phyloP scores from a whole-genome alignment of 2,797 vertebrate genomes.

The Atherinosoma microstoma region DNA sequence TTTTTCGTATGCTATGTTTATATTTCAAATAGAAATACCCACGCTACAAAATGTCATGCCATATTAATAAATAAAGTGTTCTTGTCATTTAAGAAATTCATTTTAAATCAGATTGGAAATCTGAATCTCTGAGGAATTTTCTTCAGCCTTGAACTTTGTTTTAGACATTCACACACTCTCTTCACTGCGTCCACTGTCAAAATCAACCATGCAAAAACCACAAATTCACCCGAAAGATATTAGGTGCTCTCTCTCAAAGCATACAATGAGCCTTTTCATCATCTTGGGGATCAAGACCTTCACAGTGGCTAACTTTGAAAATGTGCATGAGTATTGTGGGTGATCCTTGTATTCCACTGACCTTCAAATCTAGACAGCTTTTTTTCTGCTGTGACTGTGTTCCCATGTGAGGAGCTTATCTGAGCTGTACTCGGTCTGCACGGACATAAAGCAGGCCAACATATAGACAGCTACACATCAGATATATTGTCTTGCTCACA shows the following conservation, averaged over 20 bases:
- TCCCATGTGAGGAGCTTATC: constrained; percentile 64
- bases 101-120: constrained; percentile 65
- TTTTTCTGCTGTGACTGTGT: constrained; percentile 37
- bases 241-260: constrained; percentile 43
- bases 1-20: constrained; percentile 22
- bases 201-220: background rate
- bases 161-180: constrained; percentile 45
- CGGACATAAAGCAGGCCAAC: constrained; percentile 34
- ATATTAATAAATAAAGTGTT: constrained; percentile 44
- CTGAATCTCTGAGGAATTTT: constrained; percentile 63
- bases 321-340: constrained; percentile 14
- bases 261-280: constrained; percentile 62
- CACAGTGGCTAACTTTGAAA: constrained; percentile 28
- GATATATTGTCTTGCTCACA: constrained; percentile 51
- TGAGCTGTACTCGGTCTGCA: constrained; percentile 36
- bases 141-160: constrained; percentile 52
- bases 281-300: constrained; percentile 28
- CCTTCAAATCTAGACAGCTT: constrained; percentile 62
- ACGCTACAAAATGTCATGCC: constrained; percentile 47
- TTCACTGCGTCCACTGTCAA: constrained; percentile 18
- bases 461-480: constrained; percentile 47
- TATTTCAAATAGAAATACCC: constrained; percentile 50
- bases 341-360: constrained; percentile 5
- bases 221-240: constrained; percentile 42
- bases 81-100: constrained; percentile 43